Conservation (phyloP, 2,113 vertebrate species). For the Passerina amoena region DNA sequence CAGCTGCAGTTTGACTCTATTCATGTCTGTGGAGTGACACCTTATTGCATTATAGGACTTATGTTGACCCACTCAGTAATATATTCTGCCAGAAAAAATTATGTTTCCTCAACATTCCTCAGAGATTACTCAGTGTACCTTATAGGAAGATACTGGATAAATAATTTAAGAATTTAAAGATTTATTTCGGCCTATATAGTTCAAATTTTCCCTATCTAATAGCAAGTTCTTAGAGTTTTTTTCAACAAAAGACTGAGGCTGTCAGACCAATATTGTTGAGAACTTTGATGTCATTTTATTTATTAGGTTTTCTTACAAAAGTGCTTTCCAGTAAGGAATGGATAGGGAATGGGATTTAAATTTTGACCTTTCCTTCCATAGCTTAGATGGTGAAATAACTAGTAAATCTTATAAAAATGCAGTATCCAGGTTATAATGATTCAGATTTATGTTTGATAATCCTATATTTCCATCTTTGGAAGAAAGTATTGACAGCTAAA, state of each 20-base stretch:
- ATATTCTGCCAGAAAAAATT: background rate
- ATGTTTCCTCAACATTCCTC: background rate
- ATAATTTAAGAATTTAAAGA: background rate
- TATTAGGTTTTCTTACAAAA: background rate
- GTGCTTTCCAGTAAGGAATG: background rate
- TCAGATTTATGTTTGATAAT: background rate
- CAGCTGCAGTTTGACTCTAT: background rate
- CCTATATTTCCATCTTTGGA: background rate
- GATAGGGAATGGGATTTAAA: background rate
- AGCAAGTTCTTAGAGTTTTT: background rate
- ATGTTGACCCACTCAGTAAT: background rate
- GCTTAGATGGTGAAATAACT: background rate
- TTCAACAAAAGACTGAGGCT: background rate
- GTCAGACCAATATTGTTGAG: background rate
- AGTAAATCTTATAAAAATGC: background rate
- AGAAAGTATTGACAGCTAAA: background rate
- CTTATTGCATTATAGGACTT: background rate
- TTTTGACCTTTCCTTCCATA: background rate
- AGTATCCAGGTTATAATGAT: background rate
- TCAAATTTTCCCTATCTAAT: background rate
- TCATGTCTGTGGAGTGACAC: background rate
- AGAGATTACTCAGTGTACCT: background rate
- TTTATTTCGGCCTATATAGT: accelerated
- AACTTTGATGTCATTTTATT: background rate
- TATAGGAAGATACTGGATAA: background rate